A percentile compares a stretch with the other conserved stretches of the same genome.
Conservation (phyloP, 2,113 vertebrate species). For the Rhea americana region DNA sequence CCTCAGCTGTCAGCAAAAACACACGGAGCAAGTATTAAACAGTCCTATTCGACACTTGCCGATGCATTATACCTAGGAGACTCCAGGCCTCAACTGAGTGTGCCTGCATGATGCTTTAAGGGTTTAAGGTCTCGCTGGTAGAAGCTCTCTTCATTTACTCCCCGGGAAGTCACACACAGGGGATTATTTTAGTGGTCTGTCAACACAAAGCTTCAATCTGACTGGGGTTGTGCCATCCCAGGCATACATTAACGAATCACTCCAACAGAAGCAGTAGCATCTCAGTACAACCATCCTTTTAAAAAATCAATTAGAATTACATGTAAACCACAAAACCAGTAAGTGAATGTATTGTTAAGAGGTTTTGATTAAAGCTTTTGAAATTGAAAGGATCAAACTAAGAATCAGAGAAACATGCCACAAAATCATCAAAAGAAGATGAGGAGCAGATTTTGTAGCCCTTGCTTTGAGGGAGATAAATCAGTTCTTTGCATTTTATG, state of each 20-base stretch:
- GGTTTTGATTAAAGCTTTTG: constrained; percentile 65
- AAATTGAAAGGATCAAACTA: constrained; percentile 64
- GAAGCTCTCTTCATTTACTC: constrained; percentile 13
- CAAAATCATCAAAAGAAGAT: constrained; percentile 69
- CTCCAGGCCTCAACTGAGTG: not conserved
- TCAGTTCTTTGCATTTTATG: constrained; percentile 23
- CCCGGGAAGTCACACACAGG: constrained; percentile 28
- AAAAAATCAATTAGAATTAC: constrained; percentile 60
- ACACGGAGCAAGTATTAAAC: not conserved
- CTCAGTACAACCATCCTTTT: constrained; percentile 44
- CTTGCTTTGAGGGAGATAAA: constrained; percentile 57
- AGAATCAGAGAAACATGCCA: constrained; percentile 49
- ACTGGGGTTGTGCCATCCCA: constrained; percentile 60
- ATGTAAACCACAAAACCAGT: constrained; percentile 42
- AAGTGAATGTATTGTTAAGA: constrained; percentile 50
- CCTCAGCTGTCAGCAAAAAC: not conserved
- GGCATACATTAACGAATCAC: constrained; percentile 61
- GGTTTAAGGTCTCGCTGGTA: constrained; percentile 25
- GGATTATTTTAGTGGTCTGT: constrained; percentile 69
- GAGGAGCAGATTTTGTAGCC: constrained; percentile 64
- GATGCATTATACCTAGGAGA: not conserved
- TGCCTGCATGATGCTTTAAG: not conserved
- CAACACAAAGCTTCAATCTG: constrained; percentile 40
- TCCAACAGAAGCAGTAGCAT: constrained; percentile 34
- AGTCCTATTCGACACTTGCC: not conserved